Conservation (phyloP, 2,113 vertebrate species). For the Cyprinodon brontotheroides region DNA sequence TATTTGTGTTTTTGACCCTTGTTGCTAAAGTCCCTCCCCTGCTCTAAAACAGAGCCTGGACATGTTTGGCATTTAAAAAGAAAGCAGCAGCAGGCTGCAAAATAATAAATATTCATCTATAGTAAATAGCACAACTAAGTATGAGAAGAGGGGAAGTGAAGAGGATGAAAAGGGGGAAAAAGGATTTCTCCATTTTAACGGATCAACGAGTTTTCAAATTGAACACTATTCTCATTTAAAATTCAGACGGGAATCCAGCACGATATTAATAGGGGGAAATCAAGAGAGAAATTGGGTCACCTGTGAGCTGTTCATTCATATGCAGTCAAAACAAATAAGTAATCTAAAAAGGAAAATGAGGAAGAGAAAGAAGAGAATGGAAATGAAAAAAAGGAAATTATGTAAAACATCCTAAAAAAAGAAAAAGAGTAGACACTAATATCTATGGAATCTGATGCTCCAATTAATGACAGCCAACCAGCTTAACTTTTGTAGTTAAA, state of each 20-base stretch:
- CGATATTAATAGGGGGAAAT: slow-evolving; percentile 68
- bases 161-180: background rate
- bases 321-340: slow-evolving; percentile 61
- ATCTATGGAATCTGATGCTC: background rate
- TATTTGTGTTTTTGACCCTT: slow-evolving; percentile 20
- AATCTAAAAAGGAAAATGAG: slow-evolving; percentile 45
- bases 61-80: slow-evolving; percentile 52
- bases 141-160: background rate
- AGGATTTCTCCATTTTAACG: slow-evolving; percentile 38
- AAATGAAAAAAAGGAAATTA: slow-evolving; percentile 20
- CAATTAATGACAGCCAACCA: background rate
- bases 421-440: background rate
- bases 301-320: slow-evolving; percentile 63
- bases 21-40: background rate
- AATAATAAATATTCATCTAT: slow-evolving; percentile 36
- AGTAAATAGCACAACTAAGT: slow-evolving; percentile 13
- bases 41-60: slow-evolving; percentile 32
- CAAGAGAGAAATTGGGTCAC: slow-evolving; percentile 68
- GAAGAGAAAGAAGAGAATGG: slow-evolving; percentile 20
- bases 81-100: slow-evolving; percentile 27
- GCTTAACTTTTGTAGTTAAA: slow-evolving; percentile 27
- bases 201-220: slow-evolving; percentile 65
- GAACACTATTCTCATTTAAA: slow-evolving; percentile 66
- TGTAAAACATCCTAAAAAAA: slow-evolving; percentile 11
- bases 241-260: slow-evolving; percentile 55